These are phyloP conservation scores for Thinocorus orbignyianus DNA, from an alignment of 2,113 vertebrate species.

Conservation along the genomic window DNA sequence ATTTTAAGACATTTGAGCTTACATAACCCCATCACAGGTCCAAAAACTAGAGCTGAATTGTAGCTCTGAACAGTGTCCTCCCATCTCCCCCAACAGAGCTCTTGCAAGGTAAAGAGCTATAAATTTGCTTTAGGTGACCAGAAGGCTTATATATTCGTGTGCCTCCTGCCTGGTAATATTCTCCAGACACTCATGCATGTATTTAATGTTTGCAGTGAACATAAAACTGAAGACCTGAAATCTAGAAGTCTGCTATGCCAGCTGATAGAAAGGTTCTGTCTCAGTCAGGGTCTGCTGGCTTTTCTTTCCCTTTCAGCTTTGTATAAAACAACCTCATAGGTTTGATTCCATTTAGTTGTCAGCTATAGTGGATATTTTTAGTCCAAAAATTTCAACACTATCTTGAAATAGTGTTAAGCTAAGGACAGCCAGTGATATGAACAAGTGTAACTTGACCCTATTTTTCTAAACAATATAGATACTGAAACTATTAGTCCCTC, in stretches of 20 bases:
- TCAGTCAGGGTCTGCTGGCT: not conserved
- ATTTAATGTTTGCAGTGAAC: not conserved
- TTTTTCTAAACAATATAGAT: not conserved
- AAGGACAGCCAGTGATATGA: not conserved
- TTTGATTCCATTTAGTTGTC: not conserved
- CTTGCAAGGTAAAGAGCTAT: not conserved
- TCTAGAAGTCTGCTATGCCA: not conserved
- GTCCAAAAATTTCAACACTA: conserved; percentile 4
- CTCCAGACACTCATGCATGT: not conserved
- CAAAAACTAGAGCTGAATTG: not conserved
- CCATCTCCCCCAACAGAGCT: not conserved
- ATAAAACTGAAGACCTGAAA: not conserved
- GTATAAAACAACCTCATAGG: not conserved
- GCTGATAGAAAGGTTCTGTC: not conserved
- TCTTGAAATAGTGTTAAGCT: conserved; percentile 29
- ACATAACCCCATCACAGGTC: not conserved
- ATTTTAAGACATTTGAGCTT: not conserved
- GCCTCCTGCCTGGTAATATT: not conserved
- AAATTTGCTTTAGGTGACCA: not conserved
- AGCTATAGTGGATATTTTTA: conserved; percentile 29
- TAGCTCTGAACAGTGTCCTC: not conserved
- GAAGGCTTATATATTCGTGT: not conserved
- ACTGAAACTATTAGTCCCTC: not conserved
- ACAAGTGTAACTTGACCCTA: not conserved
- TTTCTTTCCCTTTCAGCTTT: not conserved